Evolutionary conservation across 2,888 invertebrate species (phyloP).

Genomic region (Caenorhabditis sp.): DNA sequence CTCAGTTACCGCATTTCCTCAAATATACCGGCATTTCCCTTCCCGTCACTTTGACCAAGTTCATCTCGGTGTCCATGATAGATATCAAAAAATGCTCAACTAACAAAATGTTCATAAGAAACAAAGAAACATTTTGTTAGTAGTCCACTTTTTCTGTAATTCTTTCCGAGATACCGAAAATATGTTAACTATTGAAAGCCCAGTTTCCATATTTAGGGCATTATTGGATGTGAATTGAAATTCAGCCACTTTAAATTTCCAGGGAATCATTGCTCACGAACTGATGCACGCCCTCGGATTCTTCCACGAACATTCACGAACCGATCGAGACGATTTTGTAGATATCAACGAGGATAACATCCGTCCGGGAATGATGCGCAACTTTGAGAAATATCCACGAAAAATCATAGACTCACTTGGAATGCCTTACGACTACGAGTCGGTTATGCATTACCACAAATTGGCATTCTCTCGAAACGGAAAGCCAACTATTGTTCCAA

Average conservation of each 20-base stretch:
- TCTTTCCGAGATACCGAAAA: too few relatives aligned
- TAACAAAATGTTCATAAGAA: too few relatives aligned
- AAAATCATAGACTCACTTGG: conserved; percentile 84
- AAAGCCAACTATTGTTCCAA: conserved; percentile 85
- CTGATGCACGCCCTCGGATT: conserved; percentile 89
- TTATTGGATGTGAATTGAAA: too few relatives aligned
- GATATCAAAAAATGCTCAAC: too few relatives aligned
- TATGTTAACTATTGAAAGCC: too few relatives aligned
- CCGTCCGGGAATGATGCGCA: conserved; percentile 85
- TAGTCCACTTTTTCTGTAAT: too few relatives aligned
- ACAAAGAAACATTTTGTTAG: too few relatives aligned
- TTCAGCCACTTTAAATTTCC: background rate
- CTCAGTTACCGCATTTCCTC: too few relatives aligned
- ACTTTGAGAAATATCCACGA: conserved; percentile 85
- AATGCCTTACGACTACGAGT: conserved; percentile 89
- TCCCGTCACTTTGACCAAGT: too few relatives aligned
- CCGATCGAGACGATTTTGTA: conserved; percentile 89
- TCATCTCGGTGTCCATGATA: too few relatives aligned
- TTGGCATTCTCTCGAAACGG: conserved; percentile 85
- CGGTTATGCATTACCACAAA: conserved; percentile 88
- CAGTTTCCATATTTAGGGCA: too few relatives aligned
- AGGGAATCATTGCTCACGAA: conserved; percentile 89
- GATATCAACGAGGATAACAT: conserved; percentile 89
- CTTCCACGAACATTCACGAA: conserved; percentile 91
- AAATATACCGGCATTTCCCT: too few relatives aligned